A percentile compares a stretch with the other conserved stretches of the same genome.
These are phyloP conservation scores for Parnassius orleans DNA, from an alignment of 2,888 invertebrate genomes.

Conservation along the genomic window DNA sequence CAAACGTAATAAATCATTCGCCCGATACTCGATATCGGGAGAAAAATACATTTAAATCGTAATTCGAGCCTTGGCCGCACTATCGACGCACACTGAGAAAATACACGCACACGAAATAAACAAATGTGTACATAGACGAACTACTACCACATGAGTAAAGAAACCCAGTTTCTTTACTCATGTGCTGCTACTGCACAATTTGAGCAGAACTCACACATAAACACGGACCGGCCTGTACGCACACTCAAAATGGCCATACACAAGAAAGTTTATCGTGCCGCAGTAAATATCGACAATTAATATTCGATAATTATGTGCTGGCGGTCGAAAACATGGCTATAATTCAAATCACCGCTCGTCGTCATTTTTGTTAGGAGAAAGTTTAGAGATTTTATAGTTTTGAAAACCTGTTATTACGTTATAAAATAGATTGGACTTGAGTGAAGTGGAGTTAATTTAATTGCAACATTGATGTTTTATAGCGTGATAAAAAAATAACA, in stretches of 20 bases:
- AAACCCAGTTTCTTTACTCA: too few species aligned
- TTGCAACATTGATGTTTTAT: constrained; percentile 17
- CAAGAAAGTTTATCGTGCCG: constrained; percentile 44
- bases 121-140: not conserved
- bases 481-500: constrained; percentile 12
- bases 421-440: not conserved
- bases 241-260: constrained; percentile 29
- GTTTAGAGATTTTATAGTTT: constrained; percentile 20
- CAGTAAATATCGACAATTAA: constrained; percentile 54
- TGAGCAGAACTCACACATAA: constrained; percentile 20
- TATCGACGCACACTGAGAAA: constrained; percentile 26
- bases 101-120: constrained; percentile 12
- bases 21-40: constrained; percentile 37
- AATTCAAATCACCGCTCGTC: constrained; percentile 38
- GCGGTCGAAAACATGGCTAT: constrained; percentile 44
- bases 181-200: not conserved
- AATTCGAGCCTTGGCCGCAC: constrained; percentile 45
- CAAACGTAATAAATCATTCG: constrained; percentile 38
- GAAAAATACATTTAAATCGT: constrained; percentile 47
- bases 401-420: not conserved
- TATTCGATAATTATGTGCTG: constrained; percentile 50
- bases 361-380: constrained; percentile 40
- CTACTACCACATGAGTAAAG: too few species aligned
- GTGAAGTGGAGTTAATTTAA: constrained; percentile 7
- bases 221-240: constrained; percentile 9